Evolutionary conservation across 2,888 invertebrate species (phyloP).

Genomic region (Thalpophila matura): DNA sequence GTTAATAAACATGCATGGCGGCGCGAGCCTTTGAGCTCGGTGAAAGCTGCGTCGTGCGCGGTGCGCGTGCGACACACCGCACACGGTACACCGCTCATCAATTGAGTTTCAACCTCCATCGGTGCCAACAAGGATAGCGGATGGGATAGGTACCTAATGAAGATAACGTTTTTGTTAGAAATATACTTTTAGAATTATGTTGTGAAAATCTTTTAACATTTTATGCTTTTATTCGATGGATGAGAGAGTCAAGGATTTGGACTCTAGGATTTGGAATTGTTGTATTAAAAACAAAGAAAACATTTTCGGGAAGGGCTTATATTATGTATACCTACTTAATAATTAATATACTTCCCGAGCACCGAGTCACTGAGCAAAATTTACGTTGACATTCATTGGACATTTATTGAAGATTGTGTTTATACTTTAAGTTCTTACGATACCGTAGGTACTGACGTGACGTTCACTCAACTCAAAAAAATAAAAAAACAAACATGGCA

Average conservation of each 20-base stretch:
- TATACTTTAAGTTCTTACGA: too few relatives aligned
- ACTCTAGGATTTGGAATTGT: not conserved
- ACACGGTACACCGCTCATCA: conserved; percentile 65
- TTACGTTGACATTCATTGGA: too few relatives aligned
- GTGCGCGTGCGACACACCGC: conserved; percentile 70
- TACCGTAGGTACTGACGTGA: too few relatives aligned
- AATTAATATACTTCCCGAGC: too few relatives aligned
- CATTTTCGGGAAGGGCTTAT: too few relatives aligned
- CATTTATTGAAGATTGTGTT: too few relatives aligned
- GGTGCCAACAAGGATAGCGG: conserved; percentile 46
- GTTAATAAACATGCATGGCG: conserved; percentile 86
- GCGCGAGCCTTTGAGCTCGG: conserved; percentile 85
- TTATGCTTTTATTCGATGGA: not conserved
- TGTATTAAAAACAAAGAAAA: not conserved
- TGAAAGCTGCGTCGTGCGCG: conserved; percentile 82
- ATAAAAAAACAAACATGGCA: too few relatives aligned
- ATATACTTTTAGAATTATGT: not conserved
- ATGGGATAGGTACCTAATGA: too few relatives aligned
- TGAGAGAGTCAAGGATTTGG: too few relatives aligned
- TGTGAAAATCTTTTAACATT: not conserved
- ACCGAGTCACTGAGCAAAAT: too few relatives aligned
- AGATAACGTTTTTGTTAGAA: conserved; percentile 18
- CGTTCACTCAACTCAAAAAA: too few relatives aligned
- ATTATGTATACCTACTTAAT: too few relatives aligned
- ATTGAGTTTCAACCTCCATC: conserved; percentile 65